These are phyloP conservation scores for Halictus ligatus DNA, from an alignment of 2,888 invertebrate genomes.

Conservation along the genomic window DNA sequence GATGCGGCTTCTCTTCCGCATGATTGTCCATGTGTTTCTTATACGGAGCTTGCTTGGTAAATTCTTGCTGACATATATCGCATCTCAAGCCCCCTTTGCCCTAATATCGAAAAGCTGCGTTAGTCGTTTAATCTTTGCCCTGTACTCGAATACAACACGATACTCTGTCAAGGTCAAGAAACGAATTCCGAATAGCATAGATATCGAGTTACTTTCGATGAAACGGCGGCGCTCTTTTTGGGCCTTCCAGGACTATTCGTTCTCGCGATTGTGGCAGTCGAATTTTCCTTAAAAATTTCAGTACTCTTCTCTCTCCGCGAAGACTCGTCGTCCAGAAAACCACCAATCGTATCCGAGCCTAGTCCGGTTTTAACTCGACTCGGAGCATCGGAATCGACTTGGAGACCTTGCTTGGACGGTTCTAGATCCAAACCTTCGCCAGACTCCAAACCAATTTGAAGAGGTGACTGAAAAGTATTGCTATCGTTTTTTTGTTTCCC, in stretches of 20 bases:
- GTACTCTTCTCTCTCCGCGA: neutral
- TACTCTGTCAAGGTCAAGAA: neutral
- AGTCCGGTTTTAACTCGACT: conserved; percentile 30
- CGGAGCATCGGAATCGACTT: conserved; percentile 33
- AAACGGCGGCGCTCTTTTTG: conserved; percentile 67
- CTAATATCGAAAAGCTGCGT: conserved; percentile 27
- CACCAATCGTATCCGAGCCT: conserved; percentile 7
- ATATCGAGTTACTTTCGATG: conserved; percentile 43
- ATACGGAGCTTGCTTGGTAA: conserved; percentile 85
- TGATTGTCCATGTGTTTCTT: conserved; percentile 86
- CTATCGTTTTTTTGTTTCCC: accelerated
- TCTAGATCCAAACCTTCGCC: conserved; percentile 50
- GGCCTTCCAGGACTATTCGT: conserved; percentile 73
- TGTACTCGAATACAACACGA: neutral
- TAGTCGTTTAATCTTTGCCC: neutral
- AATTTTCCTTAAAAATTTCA: neutral
- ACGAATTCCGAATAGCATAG: neutral
- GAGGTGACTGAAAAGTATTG: conserved; percentile 68
- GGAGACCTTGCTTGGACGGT: conserved; percentile 58
- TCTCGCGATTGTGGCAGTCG: neutral
- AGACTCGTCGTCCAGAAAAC: neutral
- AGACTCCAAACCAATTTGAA: conserved; percentile 73
- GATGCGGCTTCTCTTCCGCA: conserved; percentile 86
- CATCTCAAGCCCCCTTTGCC: conserved; percentile 78
- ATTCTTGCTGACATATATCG: conserved; percentile 85